Evolutionary conservation across 2,888 invertebrate genomes (phyloP), one percentile per base, ranked within the genome.

Genomic region (Archips xylosteana): DNA sequence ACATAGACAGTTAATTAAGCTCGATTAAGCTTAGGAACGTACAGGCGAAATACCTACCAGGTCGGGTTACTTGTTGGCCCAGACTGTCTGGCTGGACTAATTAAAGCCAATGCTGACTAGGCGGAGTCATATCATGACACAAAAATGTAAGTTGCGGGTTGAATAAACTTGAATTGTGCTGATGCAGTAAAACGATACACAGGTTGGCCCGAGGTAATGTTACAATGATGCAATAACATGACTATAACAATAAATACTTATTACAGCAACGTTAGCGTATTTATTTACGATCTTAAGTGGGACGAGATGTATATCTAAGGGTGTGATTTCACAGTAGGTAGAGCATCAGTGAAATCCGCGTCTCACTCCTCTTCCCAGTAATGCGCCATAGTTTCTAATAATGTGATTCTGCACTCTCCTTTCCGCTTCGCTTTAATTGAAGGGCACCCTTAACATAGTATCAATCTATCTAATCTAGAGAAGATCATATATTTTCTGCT

Each of bases 41-140:
- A 62, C 59, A 68, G 73, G 68, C 73, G 68, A 68, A 69, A 64
- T 67, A 57, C 70, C 39, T 47, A 68, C 42, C 32, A 51, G 49
- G 68, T 73, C 73, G 68, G 59, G 63, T 73, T 69, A 69, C 73
- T 57, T n/a, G 51, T 36, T n/a, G 68, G 42, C 59, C 59, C 68
- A 73, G 73, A 69, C 73, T 49, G 73, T 73, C 63, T 69, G 68
- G 63, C 73, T 69, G 63, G 63, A 59, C 12, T 63, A 39, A 73
- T 73, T 69, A 68, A 15, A 59, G 13, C 59, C 45, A 60, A 12
- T 51, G 71, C 62, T 73, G 73, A 73, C 68, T 73, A 8, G 36
- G 34, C 8, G 3, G 64, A 64, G 13, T 51, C 10, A 15, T 68
- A 65, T 36, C 51, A 54, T 23, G 45, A 49, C 13, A 63, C 45